phyloP scores from a whole-genome alignment of 2,113 vertebrate species.

The Sisor rabdophorus region DNA sequence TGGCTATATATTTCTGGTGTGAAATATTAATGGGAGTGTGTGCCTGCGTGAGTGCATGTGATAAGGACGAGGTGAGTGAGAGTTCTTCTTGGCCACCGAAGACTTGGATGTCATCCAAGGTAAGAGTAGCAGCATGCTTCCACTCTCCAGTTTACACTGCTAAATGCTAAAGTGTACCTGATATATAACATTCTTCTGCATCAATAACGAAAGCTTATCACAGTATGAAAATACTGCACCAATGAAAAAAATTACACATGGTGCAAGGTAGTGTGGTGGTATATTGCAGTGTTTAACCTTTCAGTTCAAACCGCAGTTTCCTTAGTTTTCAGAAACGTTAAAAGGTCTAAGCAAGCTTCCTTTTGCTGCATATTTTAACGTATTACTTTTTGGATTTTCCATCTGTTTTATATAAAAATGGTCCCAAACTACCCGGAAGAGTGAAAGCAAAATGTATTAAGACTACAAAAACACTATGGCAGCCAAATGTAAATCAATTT shows the following conservation, averaged over 20 bases:
- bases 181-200: not conserved
- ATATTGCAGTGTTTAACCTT: no score
- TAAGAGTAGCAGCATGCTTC: constrained; percentile 50
- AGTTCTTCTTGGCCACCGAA: constrained; percentile 67
- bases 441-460: not conserved
- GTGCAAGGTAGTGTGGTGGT: no score
- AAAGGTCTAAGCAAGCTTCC: no score
- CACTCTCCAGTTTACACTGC: constrained; percentile 49
- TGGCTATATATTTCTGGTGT: constrained; percentile 63
- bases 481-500: not conserved
- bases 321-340: no score
- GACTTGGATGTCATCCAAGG: constrained; percentile 63
- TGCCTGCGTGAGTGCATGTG: constrained; percentile 45
- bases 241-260: not conserved
- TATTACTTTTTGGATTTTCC: not conserved
- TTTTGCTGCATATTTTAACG: no score
- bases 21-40: constrained; percentile 64
- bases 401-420: not conserved
- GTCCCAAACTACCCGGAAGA: not conserved
- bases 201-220: constrained; percentile 1
- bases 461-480: no score
- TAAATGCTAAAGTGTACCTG: not conserved
- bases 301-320: no score
- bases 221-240: not conserved
- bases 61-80: constrained; percentile 58